A percentile compares a stretch with the other conserved stretches of the same genome.
phyloP scores from a whole-genome alignment of 2,113 vertebrate genomes.

The Pseudopodoces humilis region DNA sequence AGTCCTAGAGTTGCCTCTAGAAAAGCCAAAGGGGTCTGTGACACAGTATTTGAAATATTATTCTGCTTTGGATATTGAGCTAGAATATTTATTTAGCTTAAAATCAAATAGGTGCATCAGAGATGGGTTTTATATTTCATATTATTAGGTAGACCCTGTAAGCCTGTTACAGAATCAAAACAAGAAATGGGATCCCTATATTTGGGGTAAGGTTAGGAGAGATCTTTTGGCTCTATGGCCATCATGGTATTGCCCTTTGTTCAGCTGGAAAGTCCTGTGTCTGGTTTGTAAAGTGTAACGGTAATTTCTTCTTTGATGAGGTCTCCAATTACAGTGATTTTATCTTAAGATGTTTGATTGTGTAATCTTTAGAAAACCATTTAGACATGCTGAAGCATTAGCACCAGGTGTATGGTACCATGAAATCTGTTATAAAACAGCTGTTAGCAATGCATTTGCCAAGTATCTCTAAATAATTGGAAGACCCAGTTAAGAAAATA shows the following conservation, averaged over 20 bases:
- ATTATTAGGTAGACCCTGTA: background rate
- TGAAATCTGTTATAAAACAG: constrained; percentile 59
- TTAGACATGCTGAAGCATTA: constrained; percentile 56
- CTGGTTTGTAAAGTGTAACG: background rate
- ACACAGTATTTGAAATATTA: background rate
- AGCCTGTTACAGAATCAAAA: background rate
- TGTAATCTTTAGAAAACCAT: constrained; percentile 61
- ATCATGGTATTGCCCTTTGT: background rate
- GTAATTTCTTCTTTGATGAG: constrained; percentile 51
- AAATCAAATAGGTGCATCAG: background rate
- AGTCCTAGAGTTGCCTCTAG: background rate
- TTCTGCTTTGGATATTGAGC: background rate
- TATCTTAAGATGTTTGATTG: constrained; percentile 26
- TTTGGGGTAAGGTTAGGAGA: background rate
- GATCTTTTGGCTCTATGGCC: background rate
- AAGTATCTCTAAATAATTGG: constrained; percentile 46
- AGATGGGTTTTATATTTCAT: background rate
- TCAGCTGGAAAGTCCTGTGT: background rate
- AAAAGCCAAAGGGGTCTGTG: background rate
- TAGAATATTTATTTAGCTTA: background rate
- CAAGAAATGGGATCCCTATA: background rate
- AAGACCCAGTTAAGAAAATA: constrained; percentile 20
- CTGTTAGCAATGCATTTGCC: background rate
- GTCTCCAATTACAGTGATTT: constrained; percentile 37
- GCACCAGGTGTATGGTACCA: constrained; percentile 40